These are phyloP conservation scores for Notothenia rossii DNA, from an alignment of 2,113 vertebrate species.

Conservation along the genomic window DNA sequence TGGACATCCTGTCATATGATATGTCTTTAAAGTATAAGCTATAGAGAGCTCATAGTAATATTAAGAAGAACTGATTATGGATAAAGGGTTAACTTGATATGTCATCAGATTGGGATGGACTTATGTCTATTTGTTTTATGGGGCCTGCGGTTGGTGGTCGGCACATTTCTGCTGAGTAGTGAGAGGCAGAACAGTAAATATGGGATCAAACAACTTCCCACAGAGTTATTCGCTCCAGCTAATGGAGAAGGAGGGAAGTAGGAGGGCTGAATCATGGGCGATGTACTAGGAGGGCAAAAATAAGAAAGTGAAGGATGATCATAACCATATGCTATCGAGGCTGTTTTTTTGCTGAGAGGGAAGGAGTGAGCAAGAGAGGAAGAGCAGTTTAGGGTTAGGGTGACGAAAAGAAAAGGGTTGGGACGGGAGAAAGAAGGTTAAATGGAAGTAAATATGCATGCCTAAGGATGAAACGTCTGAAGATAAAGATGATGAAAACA, in stretches of 20 bases:
- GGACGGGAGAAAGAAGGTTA: constrained; percentile 7
- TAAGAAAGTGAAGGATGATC: constrained; percentile 81
- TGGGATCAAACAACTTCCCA: constrained; percentile 68
- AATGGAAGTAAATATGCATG: constrained; percentile 15
- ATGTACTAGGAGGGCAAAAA: constrained; percentile 73
- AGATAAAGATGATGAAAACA: constrained; percentile 35
- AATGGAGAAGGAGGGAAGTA: constrained; percentile 69
- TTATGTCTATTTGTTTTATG: constrained; percentile 67
- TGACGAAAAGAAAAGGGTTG: constrained; percentile 30
- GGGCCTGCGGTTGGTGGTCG: constrained; percentile 59
- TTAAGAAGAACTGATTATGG: constrained; percentile 30
- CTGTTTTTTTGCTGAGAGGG: constrained; percentile 65
- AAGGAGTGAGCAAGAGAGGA: constrained; percentile 57
- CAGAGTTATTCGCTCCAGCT: constrained; percentile 63
- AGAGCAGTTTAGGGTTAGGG: constrained; percentile 38
- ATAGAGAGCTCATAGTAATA: not conserved
- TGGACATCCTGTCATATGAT: no score
- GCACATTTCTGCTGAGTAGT: constrained; percentile 77
- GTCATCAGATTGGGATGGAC: constrained; percentile 49
- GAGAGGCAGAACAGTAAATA: constrained; percentile 68
- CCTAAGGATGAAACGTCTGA: not conserved
- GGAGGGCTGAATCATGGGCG: constrained; percentile 66
- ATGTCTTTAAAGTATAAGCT: not conserved
- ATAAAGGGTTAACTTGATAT: constrained; percentile 37
- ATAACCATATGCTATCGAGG: constrained; percentile 82